Conservation (phyloP, 92 coral and sea anemone genomes). For the Siderastrea radians region DNA sequence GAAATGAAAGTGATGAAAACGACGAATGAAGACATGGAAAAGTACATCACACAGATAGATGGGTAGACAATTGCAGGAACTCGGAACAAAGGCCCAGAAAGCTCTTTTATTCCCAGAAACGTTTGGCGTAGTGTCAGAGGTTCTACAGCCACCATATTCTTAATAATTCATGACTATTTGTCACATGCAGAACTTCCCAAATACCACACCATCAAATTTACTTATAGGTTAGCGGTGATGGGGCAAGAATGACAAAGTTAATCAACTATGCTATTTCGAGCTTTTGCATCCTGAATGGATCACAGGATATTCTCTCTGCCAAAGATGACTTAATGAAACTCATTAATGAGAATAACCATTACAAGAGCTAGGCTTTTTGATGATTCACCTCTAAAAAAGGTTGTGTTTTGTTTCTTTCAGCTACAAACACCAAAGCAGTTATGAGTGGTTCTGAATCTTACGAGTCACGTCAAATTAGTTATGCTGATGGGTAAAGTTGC, state of each 20-base stretch:
- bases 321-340: conserved; percentile 20
- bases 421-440: conserved; percentile 63
- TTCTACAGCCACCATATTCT: conserved; percentile 48
- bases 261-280: conserved; percentile 20
- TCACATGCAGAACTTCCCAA: conserved; percentile 16
- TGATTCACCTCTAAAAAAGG: background rate
- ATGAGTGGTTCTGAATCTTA: conserved; percentile 68
- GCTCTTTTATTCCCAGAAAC: background rate
- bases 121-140: background rate
- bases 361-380: background rate
- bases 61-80: too few species aligned
- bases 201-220: background rate
- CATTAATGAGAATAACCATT: background rate
- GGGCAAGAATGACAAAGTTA: conserved; percentile 19
- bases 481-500: too few species aligned
- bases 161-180: conserved; percentile 3
- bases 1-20: too few species aligned
- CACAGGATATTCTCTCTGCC: conserved; percentile 41
- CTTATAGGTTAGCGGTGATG: conserved; percentile 38
- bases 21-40: too few species aligned
- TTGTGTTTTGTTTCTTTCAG: conserved; percentile 29
- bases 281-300: conserved; percentile 24
- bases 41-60: conserved; percentile 34
- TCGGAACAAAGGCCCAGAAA: conserved; percentile 29
- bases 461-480: conserved; percentile 14